phyloP scores from a whole-genome alignment of 2,113 vertebrate genomes.

The Myocastor coypus region DNA sequence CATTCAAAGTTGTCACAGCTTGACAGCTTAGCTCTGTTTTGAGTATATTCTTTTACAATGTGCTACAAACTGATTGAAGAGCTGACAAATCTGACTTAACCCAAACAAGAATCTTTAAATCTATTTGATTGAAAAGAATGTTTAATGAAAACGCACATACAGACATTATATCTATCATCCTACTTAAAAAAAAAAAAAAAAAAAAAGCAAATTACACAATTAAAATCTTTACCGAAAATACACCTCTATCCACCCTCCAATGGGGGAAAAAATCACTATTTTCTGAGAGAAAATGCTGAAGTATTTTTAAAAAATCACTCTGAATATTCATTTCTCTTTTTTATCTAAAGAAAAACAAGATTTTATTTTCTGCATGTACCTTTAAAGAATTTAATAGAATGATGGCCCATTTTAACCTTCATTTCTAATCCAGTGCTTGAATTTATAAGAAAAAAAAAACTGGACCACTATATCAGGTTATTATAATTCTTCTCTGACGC shows the following conservation, averaged over 20 bases:
- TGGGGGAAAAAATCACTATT: neutral
- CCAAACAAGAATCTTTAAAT: conserved; percentile 82
- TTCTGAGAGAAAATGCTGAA: conserved; percentile 52
- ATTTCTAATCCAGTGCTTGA: conserved; percentile 50
- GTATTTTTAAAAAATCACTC: conserved; percentile 60
- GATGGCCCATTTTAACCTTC: neutral
- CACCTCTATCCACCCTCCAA: neutral
- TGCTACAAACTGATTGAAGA: conserved; percentile 83
- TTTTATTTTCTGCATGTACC: conserved; percentile 43
- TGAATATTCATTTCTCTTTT: conserved; percentile 57
- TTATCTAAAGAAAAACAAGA: conserved; percentile 46
- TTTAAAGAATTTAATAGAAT: conserved; percentile 48
- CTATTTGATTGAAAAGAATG: conserved; percentile 76
- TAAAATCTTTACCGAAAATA: conserved; percentile 77
- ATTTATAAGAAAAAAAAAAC: neutral
- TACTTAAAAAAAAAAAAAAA: conserved; percentile 29
- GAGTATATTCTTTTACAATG: conserved; percentile 81
- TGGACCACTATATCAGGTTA: conserved; percentile 6
- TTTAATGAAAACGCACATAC: conserved; percentile 79
- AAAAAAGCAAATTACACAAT: conserved; percentile 71
- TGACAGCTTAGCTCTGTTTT: conserved; percentile 80
- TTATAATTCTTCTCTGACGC: conserved; percentile 44
- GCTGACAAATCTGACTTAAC: conserved; percentile 81
- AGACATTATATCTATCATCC: conserved; percentile 65
- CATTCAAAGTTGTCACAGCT: conserved; percentile 82